Base-by-base conservation (phyloP, 2,113 vertebrate species). In the Sigmodon hispidus region DNA sequence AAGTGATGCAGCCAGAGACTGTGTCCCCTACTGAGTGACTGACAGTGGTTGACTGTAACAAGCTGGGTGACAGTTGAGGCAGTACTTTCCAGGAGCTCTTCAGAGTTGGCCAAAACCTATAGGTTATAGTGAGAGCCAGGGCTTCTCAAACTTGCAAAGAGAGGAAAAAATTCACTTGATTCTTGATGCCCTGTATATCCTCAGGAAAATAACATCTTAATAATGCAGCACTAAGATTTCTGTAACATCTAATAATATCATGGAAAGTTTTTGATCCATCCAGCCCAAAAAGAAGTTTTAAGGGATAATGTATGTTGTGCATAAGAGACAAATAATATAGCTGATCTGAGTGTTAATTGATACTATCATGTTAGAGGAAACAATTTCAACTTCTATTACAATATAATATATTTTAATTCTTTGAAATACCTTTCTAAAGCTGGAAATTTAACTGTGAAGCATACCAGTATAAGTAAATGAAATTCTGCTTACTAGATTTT, bases 131-230 rank as follows among this genome's bases (percentile, higher is more conserved):
- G 61, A 55, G 65, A 91, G 83, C 45, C 75, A 94, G 31, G 45
- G 43, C n/a, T 83, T 86, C 83, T 69, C 26, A 55, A 34, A 50
- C 36, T 16, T 31, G 48, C 43, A 77, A 52, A 70, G 59, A 61
- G 67, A 22, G 31, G 55, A 63, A 87, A 87, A 19, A 83, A 91
- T 91, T 92, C 29, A 83, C 21, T 89, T 79, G 45, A 86, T 17
- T 26, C 7, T 50, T n/a, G 34, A 84, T 80, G 36, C 50, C 24
- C n/a, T 79, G 31, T 10, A 11, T n/a, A 36, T 55, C 50, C 89
- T 59, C n/a, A 93, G 61, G 77, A 97, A 81, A 65, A 34, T 75
- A 15, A 59, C 2, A 80, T 43, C 57, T 89, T 95, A 94, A 73
- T n/a, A 87, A 70, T 29, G 19, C 17, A 70, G 8, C 11, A 72